phyloP scores from a whole-genome alignment of 1,140 invertebrate species.

The Rhopalosiphum maidis region DNA sequence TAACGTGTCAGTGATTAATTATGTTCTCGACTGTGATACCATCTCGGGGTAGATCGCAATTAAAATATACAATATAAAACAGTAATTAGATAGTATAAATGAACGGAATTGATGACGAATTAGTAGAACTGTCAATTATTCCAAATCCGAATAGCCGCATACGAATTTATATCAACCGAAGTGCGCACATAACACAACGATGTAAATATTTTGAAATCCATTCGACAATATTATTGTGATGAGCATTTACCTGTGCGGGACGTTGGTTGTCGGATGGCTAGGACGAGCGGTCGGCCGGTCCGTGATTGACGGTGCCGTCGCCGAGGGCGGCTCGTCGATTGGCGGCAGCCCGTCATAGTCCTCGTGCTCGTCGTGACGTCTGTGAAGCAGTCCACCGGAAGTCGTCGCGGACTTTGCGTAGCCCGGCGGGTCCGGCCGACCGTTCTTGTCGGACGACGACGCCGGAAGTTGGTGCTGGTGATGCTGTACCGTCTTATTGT shows the following conservation, averaged over 20 bases:
- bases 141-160: too few relatives aligned
- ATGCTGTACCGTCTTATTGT: constrained; percentile 58
- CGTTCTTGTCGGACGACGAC: neutral
- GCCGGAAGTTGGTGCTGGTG: too few relatives aligned
- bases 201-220: neutral
- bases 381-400: neutral
- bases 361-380: neutral
- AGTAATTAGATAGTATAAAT: neutral
- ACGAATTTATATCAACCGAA: neutral
- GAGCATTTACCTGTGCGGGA: neutral
- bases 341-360: neutral
- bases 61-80: neutral
- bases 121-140: neutral
- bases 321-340: neutral
- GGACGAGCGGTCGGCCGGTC: neutral
- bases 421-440: neutral
- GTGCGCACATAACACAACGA: neutral
- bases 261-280: neutral
- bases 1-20: neutral
- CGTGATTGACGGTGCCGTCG: neutral
- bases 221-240: neutral
- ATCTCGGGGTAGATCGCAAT: neutral
- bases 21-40: neutral
- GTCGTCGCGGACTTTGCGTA: neutral
- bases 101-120: neutral